phyloP scores from a whole-genome alignment of 2,113 vertebrate species.

The Mionectes macconnelli region DNA sequence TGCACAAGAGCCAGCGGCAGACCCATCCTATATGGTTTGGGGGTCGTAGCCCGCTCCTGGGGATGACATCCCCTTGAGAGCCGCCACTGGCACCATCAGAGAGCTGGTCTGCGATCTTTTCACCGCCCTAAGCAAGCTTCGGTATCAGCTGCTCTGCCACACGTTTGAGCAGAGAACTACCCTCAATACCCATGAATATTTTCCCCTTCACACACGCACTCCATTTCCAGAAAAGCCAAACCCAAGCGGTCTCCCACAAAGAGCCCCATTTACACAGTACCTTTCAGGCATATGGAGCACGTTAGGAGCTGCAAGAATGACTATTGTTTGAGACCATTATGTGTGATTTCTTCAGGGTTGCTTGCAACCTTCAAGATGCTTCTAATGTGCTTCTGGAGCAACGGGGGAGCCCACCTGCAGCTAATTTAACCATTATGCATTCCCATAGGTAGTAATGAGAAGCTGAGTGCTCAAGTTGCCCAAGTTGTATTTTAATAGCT shows the following conservation, averaged over 20 bases:
- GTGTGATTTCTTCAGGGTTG: not conserved
- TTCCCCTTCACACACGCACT: not conserved
- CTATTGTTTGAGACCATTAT: not conserved
- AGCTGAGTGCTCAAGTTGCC: not conserved
- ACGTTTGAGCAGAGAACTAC: not conserved
- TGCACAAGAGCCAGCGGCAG: not conserved
- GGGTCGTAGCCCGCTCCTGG: not conserved
- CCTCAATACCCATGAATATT: not conserved
- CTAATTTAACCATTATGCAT: not conserved
- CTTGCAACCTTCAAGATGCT: constrained; percentile 5
- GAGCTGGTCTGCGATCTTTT: not conserved
- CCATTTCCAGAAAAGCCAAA: not conserved
- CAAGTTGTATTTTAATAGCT: not conserved
- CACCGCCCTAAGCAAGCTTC: not conserved
- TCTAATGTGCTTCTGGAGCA: not conserved
- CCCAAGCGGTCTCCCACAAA: not conserved
- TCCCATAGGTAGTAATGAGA: constrained; percentile 2
- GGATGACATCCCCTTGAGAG: not conserved
- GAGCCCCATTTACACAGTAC: not conserved
- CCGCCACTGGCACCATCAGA: not conserved
- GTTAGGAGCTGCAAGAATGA: not conserved
- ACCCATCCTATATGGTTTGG: not conserved
- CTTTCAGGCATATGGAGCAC: not conserved
- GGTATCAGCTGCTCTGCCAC: not conserved
- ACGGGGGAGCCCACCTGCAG: constrained; percentile 7